Evolutionary conservation across 1,140 invertebrate genomes (phyloP), one percentile per base, ranked within the genome.

Genomic region (Lanistes nyassanus): DNA sequence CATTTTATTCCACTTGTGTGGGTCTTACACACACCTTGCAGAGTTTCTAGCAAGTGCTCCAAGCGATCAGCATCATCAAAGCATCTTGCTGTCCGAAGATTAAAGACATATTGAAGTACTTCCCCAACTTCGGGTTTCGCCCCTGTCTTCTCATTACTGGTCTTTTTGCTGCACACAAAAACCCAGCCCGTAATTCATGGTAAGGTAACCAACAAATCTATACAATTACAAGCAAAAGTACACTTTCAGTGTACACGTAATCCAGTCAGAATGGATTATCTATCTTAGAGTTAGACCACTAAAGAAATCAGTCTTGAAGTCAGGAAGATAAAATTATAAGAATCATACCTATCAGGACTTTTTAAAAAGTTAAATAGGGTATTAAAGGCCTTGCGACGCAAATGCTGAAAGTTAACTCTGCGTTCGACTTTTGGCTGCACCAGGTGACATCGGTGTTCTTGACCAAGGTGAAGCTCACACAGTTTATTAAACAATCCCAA

Each of bases 61-160:
- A 86, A 74, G 65, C 74, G 76, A 42, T 82, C 80, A 3, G 83
- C 85, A 53, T 86, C 81, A 73, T 83, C 81, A 80, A 80, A 86
- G 39, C 70, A 74, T 39, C 81, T 72, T 42, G 62, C 55, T 19
- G 76, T 72, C 37, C 83, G 71, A 29, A 85, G 71, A 39, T 81
- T 66, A 66, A 76, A 81, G 19, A 79, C 76, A 51, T 73, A 76
- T 13, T 75, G 75, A 39, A 80, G 69, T 42, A 83, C 60, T 60
- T 21, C 56, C 53, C 66, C 80, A 39, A 79, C 64, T 55, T 69
- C 77, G 42, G 65, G 76, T 69, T 34, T 72, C 34, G 74, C 74
- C 31, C 29, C 29, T 34, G 21, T 47, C 42, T 21, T 39, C 26
- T 34, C 37, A 29, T 37, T 70, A 7, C 53, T 47, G 42, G 9